Percentiles rank a stretch among this genome's conserved stretches.
Conservation (phyloP, 92 coral and sea anemone genomes). For the Isaurus tuberculatus region DNA sequence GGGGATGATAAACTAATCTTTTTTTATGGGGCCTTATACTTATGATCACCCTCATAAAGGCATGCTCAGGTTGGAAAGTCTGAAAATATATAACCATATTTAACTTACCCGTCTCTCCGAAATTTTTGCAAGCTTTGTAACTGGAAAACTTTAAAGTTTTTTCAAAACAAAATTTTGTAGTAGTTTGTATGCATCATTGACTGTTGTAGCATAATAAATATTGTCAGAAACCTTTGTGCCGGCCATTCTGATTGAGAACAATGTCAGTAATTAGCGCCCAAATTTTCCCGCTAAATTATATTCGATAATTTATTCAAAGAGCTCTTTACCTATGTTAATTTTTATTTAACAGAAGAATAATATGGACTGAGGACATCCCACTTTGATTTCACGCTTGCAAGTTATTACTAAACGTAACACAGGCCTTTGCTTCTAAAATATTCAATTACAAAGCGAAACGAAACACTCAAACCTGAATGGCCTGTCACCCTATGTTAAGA, state of each 20-base stretch:
- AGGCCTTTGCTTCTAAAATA: too few species aligned
- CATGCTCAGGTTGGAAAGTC: too few species aligned
- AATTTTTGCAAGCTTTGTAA: conserved; percentile 25
- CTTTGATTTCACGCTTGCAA: too few species aligned
- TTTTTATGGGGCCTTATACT: too few species aligned
- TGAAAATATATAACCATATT: neutral
- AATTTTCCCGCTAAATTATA: conserved; percentile 17
- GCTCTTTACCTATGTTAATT: conserved; percentile 5
- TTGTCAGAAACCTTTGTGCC: conserved; percentile 14
- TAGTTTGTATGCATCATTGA: conserved; percentile 13
- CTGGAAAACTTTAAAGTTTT: conserved; percentile 18
- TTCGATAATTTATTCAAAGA: conserved; percentile 32
- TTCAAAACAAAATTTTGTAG: conserved; percentile 31
- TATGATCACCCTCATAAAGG: too few species aligned
- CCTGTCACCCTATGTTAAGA: conserved; percentile 14
- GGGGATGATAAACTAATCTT: too few species aligned
- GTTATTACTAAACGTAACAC: too few species aligned
- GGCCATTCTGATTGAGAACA: conserved; percentile 32
- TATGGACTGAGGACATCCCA: neutral
- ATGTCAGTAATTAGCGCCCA: conserved; percentile 29
- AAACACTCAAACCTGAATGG: too few species aligned
- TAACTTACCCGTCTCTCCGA: conserved; percentile 32
- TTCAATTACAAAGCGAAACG: neutral
- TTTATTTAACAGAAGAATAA: neutral
- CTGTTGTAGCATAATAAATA: conserved; percentile 27